Evolutionary conservation across 2,888 invertebrate species (phyloP), one percentile per base, ranked within the genome.

Genomic region (Helicoverpa assulta): DNA sequence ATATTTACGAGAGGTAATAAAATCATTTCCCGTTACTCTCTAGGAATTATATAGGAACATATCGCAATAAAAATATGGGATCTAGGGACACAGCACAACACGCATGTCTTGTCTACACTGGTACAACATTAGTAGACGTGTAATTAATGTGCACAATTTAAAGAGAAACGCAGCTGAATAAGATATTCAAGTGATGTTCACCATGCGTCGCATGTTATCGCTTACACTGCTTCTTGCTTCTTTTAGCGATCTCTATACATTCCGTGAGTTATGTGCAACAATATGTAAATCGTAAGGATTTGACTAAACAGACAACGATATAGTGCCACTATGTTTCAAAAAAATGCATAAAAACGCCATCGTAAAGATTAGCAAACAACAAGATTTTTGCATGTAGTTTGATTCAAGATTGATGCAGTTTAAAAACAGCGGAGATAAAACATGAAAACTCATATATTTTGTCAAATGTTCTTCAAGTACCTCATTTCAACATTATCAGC

Each of bases 1-100:
- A 83, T 19, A 69, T 83, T 76, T 78, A 83, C 71, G 72, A 75
- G 68, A 59, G 66, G 26, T 52, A 79, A 76, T 83, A 71, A 73
- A 81, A 69, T 72, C 72, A 62, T 81, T 79, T 59, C 56, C 58
- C 58, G 29, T 69, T 75, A 37, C 12, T 16, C 16, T 16, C 16
- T 6, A 16, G 43, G 43, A 43, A 43, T 43, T 43, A 0, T 55
- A 43, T 53, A 59, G 37, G 59, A 51, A 61, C 66, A 74, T 70
- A 53, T 54, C 37, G 70, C 53, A 59, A 70, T 76, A 76, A 76
- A 80, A 70, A 50, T 53, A 55, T 66, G 47, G 10, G 16, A 19
- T 53, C 29, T n/a, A 50, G 21, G 53, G 57, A 54, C 40, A 55
- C 7, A n/a, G 16, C 18, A 29, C 12, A 16, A 37, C 7, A 33